A percentile compares a stretch with the other conserved stretches of the same genome.
These are phyloP conservation scores for Chiloscyllium plagiosum DNA, from an alignment of 2,113 vertebrate species.

Conservation along the genomic window DNA sequence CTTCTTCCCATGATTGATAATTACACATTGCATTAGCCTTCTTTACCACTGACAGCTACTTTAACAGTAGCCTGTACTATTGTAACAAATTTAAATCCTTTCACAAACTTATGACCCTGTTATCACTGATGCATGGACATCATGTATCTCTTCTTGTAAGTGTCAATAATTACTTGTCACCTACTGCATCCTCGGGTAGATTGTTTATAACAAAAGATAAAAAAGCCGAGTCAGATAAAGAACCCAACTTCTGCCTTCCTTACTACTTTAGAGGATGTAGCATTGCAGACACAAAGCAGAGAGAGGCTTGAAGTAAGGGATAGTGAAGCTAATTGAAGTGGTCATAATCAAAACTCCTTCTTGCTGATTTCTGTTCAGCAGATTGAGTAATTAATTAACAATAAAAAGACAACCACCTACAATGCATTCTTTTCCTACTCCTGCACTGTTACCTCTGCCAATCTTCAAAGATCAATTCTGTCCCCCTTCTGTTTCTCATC, in stretches of 20 bases:
- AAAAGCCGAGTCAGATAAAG: background rate
- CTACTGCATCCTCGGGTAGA: background rate
- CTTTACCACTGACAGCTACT: no score
- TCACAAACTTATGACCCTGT: no score
- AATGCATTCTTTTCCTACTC: background rate
- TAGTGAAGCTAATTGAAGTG: background rate
- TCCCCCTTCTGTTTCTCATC: background rate
- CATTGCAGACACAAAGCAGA: background rate
- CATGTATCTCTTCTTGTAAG: no score
- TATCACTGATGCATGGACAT: no score
- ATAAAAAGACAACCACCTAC: background rate
- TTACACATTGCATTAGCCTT: no score
- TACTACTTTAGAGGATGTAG: background rate
- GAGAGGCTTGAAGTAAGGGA: background rate
- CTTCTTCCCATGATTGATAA: no score
- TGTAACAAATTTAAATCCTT: no score
- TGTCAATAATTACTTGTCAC: no score
- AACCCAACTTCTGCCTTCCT: background rate
- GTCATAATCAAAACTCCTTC: background rate
- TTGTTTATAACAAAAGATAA: background rate
- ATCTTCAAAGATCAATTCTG: background rate
- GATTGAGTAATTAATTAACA: background rate
- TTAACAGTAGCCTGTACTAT: no score
- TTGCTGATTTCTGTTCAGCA: background rate
- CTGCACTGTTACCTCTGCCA: background rate